Percentiles rank a stretch among this genome's conserved stretches.
These are phyloP conservation scores for Drosophila suboccidentalis DNA, from an alignment of 2,888 invertebrate genomes.

Conservation along the genomic window DNA sequence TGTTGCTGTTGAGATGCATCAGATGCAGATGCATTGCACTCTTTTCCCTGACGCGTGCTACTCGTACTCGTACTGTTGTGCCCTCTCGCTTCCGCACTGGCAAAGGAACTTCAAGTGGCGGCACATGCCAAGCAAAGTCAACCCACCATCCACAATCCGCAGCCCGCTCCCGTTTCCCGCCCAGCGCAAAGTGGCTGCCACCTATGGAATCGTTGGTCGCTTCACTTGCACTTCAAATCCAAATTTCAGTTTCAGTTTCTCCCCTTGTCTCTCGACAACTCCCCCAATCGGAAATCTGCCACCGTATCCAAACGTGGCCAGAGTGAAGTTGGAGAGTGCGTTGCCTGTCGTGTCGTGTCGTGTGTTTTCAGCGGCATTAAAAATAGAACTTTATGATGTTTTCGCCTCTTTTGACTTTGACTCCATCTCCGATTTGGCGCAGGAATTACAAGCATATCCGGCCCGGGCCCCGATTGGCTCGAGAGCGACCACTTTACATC, in stretches of 20 bases:
- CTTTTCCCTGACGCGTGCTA: constrained; percentile 35
- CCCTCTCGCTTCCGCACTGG: constrained; percentile 16
- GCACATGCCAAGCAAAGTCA: constrained; percentile 60
- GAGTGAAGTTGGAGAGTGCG: constrained; percentile 8
- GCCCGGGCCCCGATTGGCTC: constrained; percentile 32
- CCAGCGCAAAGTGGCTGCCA: constrained; percentile 74
- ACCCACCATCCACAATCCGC: background rate
- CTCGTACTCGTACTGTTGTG: background rate
- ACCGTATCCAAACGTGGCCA: constrained; percentile 33
- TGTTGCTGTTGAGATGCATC: constrained; percentile 1
- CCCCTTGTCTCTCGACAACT: constrained; percentile 40
- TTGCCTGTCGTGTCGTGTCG: constrained; percentile 34
- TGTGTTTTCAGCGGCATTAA: constrained; percentile 59
- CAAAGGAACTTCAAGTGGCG: constrained; percentile 52
- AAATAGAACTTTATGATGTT: constrained; percentile 79
- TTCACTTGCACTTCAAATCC: constrained; percentile 69
- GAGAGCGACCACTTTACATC: constrained; percentile 52
- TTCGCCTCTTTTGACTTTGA: constrained; percentile 61
- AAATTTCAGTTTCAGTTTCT: constrained; percentile 53
- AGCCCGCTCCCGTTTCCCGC: background rate
- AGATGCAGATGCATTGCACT: constrained; percentile 39
- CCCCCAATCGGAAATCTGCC: constrained; percentile 51
- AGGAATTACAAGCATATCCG: constrained; percentile 75
- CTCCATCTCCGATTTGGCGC: constrained; percentile 39
- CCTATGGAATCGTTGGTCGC: constrained; percentile 63